Evolutionary conservation across 2,888 invertebrate genomes (phyloP), one percentile per base, ranked within the genome.

Genomic region (Diaperis boleti): DNA sequence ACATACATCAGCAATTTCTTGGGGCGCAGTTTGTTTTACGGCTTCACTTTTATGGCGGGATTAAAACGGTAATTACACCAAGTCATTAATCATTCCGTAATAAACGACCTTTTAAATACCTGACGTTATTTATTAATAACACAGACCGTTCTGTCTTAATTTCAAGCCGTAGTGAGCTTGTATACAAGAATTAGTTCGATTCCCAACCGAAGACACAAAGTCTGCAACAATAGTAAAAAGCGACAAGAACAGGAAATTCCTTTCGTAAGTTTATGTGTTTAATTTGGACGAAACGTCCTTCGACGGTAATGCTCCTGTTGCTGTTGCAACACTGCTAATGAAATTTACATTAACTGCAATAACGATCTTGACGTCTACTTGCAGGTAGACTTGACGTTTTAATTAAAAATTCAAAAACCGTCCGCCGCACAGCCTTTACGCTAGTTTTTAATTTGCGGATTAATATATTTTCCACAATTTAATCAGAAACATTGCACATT

Each of bases 381-480:
- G 33, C 49, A 33, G 49, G 31, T 33, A 20, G 11, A 6, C 17
- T 49, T 15, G 31, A 49, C 31, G 42, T 54, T 54, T 54, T 54
- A 54, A 54, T 54, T 54, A 54, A 54, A 54, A 54, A 42, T 54
- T 54, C 35, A 31, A 31, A 42, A 31, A 29, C 20, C 15, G 39
- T 22, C 13, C 39, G 15, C 39, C 11, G 13, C 10, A 31, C 22
- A n/a, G 31, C 31, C 31, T 6, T 20, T n/a, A 4, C 31, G 31
- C 26, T 7, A 20, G 13, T 39, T 49, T 35, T 55, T 41, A 55
- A 56, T 45, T 56, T 56, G 35, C 31, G 35, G 56, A 56, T 56
- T 56, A 56, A 56, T 56, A 56, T 44, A 44, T 56, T 45, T 50
- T 45, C 56, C 56, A 35, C 56, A 44, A 44, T 56, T 56, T 56